phyloP scores from a whole-genome alignment of 53 echinoderm and acorn worm genomes.

The Arbacia lixula region DNA sequence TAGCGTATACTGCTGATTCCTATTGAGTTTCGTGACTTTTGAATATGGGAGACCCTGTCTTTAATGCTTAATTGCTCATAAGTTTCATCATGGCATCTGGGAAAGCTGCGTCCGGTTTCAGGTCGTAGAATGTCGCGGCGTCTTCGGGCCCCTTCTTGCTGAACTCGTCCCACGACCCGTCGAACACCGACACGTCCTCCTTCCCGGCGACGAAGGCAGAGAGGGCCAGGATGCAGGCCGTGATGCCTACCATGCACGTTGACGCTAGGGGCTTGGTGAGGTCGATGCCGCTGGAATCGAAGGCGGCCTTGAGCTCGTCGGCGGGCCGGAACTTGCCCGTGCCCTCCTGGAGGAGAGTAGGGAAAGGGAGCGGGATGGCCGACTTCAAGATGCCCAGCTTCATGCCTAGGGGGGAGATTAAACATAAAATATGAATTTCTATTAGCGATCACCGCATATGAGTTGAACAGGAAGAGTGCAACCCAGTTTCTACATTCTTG shows the following conservation, averaged over 20 bases:
- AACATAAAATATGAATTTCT: too few species aligned
- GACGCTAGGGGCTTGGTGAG: conserved; percentile 68
- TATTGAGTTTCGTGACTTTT: too few species aligned
- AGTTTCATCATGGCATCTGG: too few species aligned
- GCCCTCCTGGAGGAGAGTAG: conserved; percentile 61
- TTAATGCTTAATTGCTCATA: too few species aligned
- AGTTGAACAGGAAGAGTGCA: too few species aligned
- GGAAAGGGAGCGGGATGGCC: conserved; percentile 76
- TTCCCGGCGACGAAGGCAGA: conserved; percentile 79
- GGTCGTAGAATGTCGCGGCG: conserved; percentile 24
- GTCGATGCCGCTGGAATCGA: conserved; percentile 72
- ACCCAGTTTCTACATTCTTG: too few species aligned
- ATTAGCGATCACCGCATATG: too few species aligned
- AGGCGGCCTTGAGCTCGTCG: conserved; percentile 58
- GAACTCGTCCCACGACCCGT: conserved; percentile 84
- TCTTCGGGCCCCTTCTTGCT: conserved; percentile 13
- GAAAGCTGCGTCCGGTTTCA: too few species aligned
- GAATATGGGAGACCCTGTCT: too few species aligned
- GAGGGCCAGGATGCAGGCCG: conserved; percentile 76
- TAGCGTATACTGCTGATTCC: too few species aligned
- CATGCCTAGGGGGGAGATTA: conserved; percentile 66
- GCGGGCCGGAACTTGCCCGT: conserved; percentile 55
- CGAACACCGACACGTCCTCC: conserved; percentile 74
- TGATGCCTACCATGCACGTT: conserved; percentile 71
- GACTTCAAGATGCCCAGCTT: conserved; percentile 75